These are phyloP conservation scores for Biston betularia DNA, from an alignment of 2,888 invertebrate species.

Conservation along the genomic window DNA sequence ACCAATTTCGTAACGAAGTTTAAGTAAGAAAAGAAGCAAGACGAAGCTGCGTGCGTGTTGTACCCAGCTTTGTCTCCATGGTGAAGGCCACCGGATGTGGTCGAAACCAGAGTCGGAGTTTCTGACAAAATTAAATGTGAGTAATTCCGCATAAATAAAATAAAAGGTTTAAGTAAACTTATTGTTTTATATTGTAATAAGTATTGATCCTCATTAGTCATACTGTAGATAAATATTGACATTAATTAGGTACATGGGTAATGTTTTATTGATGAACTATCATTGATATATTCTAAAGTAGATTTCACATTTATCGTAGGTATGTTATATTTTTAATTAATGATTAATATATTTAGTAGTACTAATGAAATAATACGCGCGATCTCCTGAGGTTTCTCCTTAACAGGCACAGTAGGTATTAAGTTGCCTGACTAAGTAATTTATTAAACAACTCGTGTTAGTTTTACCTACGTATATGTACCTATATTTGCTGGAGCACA, in stretches of 20 bases:
- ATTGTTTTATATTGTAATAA: too few relatives aligned
- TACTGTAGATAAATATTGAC: too few relatives aligned
- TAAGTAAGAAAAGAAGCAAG: background rate
- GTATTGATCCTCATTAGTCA: too few relatives aligned
- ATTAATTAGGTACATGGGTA: too few relatives aligned
- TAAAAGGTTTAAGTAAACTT: too few relatives aligned
- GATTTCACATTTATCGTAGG: background rate
- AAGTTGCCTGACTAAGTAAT: slow-evolving; percentile 32
- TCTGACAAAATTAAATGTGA: too few relatives aligned
- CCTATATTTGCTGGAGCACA: background rate
- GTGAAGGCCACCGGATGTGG: too few relatives aligned
- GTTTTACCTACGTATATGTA: background rate
- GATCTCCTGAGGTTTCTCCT: slow-evolving; percentile 51
- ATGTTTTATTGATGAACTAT: too few relatives aligned
- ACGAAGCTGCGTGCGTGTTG: background rate
- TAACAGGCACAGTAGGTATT: slow-evolving; percentile 39
- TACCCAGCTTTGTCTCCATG: too few relatives aligned
- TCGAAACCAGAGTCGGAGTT: too few relatives aligned
- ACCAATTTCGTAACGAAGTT: background rate
- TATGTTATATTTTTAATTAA: background rate
- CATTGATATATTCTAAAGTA: too few relatives aligned
- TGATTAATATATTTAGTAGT: slow-evolving; percentile 1
- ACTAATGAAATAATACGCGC: slow-evolving; percentile 42
- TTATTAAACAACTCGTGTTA: slow-evolving; percentile 20
- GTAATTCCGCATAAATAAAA: background rate